A percentile compares a stretch with the other conserved stretches of the same genome.
Evolutionary conservation across 2,888 invertebrate species (phyloP).

Genomic region (Dryocosmus kuriphilus): DNA sequence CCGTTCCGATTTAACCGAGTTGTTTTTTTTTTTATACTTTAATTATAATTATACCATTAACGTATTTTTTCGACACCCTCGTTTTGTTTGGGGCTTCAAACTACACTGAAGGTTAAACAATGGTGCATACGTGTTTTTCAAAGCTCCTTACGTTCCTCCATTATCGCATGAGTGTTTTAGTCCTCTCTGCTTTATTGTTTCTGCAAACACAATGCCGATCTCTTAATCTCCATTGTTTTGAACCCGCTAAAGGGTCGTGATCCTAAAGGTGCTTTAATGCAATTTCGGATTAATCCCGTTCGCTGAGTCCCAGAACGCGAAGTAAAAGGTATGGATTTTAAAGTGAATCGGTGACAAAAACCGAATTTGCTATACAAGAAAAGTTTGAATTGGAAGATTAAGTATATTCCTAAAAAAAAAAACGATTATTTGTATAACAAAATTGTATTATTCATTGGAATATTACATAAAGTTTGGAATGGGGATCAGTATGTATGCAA

Average conservation of each 20-base stretch:
- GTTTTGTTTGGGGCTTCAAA: neutral
- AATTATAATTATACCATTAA: slow-evolving; percentile 22
- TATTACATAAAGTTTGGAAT: neutral
- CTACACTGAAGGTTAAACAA: slow-evolving; percentile 40
- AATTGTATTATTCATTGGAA: neutral
- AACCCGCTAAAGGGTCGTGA: slow-evolving; percentile 45
- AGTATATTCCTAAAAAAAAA: neutral
- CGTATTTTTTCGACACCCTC: neutral
- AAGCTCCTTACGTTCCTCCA: slow-evolving; percentile 54
- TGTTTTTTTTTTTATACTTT: neutral
- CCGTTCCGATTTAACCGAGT: neutral
- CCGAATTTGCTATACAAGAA: neutral
- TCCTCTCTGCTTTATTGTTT: slow-evolving; percentile 58
- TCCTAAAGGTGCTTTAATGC: slow-evolving; percentile 50
- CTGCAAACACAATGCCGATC: slow-evolving; percentile 58
- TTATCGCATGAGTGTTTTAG: slow-evolving; percentile 58
- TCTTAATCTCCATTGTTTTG: slow-evolving; percentile 48
- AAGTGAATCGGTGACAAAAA: neutral
- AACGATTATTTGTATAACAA: neutral
- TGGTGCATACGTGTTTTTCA: slow-evolving; percentile 44
- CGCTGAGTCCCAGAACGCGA: slow-evolving; percentile 1
- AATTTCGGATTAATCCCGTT: slow-evolving; percentile 53
- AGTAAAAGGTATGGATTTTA: neutral
- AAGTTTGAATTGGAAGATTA: neutral
- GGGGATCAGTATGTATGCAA: neutral